Percentiles rank a stretch among this genome's conserved stretches.
Conservation (phyloP, 30 jellyfish, hydroid and myxozoan species). For the Phacellophora camtschatica region DNA sequence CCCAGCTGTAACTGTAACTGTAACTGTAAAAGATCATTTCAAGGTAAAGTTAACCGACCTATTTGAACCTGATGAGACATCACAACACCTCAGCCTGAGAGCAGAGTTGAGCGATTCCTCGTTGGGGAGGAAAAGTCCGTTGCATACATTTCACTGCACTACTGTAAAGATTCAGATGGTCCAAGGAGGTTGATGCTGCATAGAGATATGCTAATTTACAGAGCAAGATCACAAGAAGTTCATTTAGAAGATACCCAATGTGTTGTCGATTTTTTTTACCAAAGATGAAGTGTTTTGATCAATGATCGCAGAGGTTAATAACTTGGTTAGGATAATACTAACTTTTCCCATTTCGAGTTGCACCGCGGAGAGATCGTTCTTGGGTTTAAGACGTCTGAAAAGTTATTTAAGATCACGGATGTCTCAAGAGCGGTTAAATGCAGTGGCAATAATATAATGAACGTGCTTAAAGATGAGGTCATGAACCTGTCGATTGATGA, state of each 20-base stretch:
- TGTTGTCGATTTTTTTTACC: constrained; percentile 21
- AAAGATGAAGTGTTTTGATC: constrained; percentile 32
- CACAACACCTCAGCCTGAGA: constrained; percentile 35
- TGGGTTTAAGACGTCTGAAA: constrained; percentile 44
- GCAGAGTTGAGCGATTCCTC: constrained; percentile 17
- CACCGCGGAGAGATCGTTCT: constrained; percentile 57
- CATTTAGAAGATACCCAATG: constrained; percentile 26
- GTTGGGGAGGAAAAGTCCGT: constrained; percentile 43
- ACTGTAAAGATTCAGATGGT: no score
- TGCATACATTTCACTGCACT: constrained; percentile 22
- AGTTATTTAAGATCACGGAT: constrained; percentile 30
- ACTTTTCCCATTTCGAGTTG: constrained; percentile 57
- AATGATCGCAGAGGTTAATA: constrained; percentile 42
- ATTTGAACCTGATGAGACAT: constrained; percentile 50
- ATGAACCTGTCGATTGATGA: constrained; percentile 8
- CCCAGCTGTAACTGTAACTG: no score
- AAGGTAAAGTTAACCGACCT: constrained; percentile 43
- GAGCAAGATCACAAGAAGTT: constrained; percentile 41
- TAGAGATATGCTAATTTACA: no score
- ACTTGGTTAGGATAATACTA: constrained; percentile 24
- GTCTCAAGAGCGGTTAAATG: constrained; percentile 58
- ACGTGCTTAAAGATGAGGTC: constrained; percentile 27
- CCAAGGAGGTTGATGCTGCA: no score
- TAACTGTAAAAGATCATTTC: constrained; percentile 35
- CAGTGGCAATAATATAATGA: constrained; percentile 53